Evolutionary conservation across 2,888 invertebrate species (phyloP).

Genomic region (Lithophane semibrunnea): DNA sequence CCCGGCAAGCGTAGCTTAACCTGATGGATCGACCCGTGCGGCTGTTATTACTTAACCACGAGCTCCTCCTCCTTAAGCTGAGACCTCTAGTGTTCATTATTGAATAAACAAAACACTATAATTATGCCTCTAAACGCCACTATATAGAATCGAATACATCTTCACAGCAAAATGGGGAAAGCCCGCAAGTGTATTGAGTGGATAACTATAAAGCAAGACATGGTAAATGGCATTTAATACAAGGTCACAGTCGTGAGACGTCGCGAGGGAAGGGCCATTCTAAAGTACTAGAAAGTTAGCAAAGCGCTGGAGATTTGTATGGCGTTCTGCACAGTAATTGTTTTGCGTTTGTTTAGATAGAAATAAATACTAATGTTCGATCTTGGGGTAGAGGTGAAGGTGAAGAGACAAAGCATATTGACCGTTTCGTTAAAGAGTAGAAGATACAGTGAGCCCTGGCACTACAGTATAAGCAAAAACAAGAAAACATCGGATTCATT

Average conservation of each 20-base stretch:
- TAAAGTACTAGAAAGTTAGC: slow-evolving; percentile 60
- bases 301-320: slow-evolving; percentile 28
- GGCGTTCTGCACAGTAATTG: slow-evolving; percentile 25
- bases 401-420: background rate
- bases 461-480: too few species aligned
- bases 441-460: background rate
- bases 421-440: background rate
- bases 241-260: slow-evolving; percentile 63
- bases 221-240: slow-evolving; percentile 59
- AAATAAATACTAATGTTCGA: slow-evolving; percentile 15
- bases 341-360: slow-evolving; percentile 24
- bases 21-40: too few species aligned
- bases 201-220: slow-evolving; percentile 41
- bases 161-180: slow-evolving; percentile 49
- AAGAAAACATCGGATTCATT: background rate
- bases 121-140: slow-evolving; percentile 12
- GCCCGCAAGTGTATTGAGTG: slow-evolving; percentile 41
- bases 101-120: slow-evolving; percentile 18
- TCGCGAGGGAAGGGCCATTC: slow-evolving; percentile 54
- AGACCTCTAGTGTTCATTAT: background rate
- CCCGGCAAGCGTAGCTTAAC: too few species aligned
- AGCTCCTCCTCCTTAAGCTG: too few species aligned
- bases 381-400: slow-evolving; percentile 1
- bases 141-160: slow-evolving; percentile 14
- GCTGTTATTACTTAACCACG: too few species aligned